Conservation (phyloP, 2,888 invertebrate species). For the Phragmatobia fuliginosa region DNA sequence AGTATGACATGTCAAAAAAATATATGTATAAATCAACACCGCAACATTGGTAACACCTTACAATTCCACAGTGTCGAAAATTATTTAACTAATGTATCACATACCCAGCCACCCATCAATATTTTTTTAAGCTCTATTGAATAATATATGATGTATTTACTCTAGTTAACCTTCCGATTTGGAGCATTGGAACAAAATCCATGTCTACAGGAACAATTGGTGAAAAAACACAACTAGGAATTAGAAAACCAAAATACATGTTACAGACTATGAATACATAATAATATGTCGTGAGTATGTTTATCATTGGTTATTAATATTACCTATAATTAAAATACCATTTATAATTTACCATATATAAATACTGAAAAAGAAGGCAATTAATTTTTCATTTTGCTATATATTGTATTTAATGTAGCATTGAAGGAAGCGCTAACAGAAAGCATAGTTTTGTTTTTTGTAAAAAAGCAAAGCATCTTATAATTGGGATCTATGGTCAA, state of each 20-base stretch:
- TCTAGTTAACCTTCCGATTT: not conserved
- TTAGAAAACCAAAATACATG: not conserved
- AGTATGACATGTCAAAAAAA: constrained; percentile 74
- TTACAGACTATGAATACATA: not conserved
- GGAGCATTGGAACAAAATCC: not conserved
- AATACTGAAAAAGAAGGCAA: constrained; percentile 33
- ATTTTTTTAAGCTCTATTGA: not conserved
- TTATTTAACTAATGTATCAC: not conserved
- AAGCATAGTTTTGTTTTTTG: not conserved
- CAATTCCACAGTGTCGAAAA: not conserved
- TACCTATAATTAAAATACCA: constrained; percentile 7
- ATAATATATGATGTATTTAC: not conserved
- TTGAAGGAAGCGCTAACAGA: not conserved
- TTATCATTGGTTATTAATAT: not conserved
- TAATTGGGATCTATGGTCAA: not conserved
- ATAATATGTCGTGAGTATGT: not conserved
- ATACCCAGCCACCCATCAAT: not conserved
- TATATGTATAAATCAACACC: constrained; percentile 54
- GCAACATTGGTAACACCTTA: constrained; percentile 12
- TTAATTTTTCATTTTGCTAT: not conserved
- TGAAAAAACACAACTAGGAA: not conserved
- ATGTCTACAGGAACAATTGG: not conserved
- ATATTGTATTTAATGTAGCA: not conserved
- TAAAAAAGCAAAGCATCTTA: not conserved
- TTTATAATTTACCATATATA: constrained; percentile 32